Evolutionary conservation across 1,140 invertebrate genomes (phyloP).

Genomic region (Drosophila arawakana): DNA sequence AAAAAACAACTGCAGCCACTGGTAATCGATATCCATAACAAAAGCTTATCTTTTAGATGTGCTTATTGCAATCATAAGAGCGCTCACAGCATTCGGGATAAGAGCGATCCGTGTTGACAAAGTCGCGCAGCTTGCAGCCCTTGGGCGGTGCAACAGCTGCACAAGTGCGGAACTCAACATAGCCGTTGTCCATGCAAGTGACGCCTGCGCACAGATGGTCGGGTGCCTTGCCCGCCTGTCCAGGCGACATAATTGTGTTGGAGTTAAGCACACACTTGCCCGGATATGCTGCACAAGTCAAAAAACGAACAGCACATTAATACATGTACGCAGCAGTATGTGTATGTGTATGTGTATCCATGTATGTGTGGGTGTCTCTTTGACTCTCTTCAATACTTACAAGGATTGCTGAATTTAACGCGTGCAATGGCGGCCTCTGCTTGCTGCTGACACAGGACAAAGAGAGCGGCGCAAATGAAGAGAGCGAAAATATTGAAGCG

Average conservation of each 20-base stretch:
- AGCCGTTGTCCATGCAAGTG: slow-evolving; percentile 53
- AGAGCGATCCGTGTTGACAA: slow-evolving; percentile 71
- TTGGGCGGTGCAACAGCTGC: slow-evolving; percentile 61
- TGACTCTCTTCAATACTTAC: slow-evolving; percentile 51
- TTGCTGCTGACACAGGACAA: slow-evolving; percentile 21
- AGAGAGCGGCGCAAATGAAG: slow-evolving; percentile 35
- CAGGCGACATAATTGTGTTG: slow-evolving; percentile 62
- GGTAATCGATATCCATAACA: slow-evolving; percentile 7
- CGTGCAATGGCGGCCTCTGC: slow-evolving; percentile 56
- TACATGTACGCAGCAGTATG: not conserved
- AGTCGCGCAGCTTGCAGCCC: slow-evolving; percentile 80
- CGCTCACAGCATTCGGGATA: slow-evolving; percentile 76
- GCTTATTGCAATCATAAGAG: slow-evolving; percentile 63
- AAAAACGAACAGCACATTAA: not conserved
- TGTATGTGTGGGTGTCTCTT: not conserved
- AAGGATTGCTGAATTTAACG: slow-evolving; percentile 57
- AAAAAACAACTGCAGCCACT: not conserved
- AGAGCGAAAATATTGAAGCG: slow-evolving; percentile 27
- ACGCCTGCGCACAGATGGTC: slow-evolving; percentile 69
- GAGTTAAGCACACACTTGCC: slow-evolving; percentile 70
- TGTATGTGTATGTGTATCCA: not conserved
- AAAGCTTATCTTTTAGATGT: slow-evolving; percentile 47
- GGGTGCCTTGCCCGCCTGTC: slow-evolving; percentile 66
- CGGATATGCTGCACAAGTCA: slow-evolving; percentile 51
- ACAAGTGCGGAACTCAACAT: slow-evolving; percentile 68